Percentiles rank a stretch among this genome's conserved stretches.
Evolutionary conservation across 2,797 vertebrate species (phyloP).

Genomic region (Pseudochirops corinnae): DNA sequence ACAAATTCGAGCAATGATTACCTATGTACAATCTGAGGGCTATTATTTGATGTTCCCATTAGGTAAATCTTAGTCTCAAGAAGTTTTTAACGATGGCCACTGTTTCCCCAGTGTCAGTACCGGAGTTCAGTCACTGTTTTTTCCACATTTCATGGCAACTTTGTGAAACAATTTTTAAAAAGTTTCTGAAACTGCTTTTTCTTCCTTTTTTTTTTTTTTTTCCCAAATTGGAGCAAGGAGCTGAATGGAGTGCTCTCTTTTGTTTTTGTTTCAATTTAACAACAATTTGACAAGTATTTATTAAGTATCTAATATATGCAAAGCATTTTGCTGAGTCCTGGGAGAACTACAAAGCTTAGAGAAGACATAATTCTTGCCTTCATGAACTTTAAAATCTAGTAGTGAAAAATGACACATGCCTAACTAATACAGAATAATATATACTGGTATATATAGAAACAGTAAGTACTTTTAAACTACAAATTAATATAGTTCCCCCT

Average conservation of each 20-base stretch:
- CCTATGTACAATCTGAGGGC: neutral
- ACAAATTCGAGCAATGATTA: neutral
- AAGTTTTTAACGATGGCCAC: slow-evolving; percentile 22
- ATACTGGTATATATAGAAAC: neutral
- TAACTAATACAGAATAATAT: neutral
- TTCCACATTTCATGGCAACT: neutral
- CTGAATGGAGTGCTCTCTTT: neutral
- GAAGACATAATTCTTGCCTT: neutral
- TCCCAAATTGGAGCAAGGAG: neutral
- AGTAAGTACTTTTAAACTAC: neutral
- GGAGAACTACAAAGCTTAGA: neutral
- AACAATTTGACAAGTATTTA: neutral
- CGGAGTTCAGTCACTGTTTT: neutral
- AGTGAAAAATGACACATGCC: neutral
- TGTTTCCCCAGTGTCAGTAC: neutral
- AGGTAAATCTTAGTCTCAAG: neutral
- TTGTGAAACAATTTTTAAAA: neutral
- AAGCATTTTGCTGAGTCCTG: neutral
- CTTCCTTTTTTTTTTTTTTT: neutral
- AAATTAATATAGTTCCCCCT: neutral
- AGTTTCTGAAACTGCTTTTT: neutral
- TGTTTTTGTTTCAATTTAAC: neutral
- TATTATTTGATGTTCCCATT: neutral
- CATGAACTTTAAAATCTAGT: neutral
- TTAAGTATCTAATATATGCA: neutral